Conservation (phyloP, 1,140 invertebrate species). For the Neotoxoptera formosana region DNA sequence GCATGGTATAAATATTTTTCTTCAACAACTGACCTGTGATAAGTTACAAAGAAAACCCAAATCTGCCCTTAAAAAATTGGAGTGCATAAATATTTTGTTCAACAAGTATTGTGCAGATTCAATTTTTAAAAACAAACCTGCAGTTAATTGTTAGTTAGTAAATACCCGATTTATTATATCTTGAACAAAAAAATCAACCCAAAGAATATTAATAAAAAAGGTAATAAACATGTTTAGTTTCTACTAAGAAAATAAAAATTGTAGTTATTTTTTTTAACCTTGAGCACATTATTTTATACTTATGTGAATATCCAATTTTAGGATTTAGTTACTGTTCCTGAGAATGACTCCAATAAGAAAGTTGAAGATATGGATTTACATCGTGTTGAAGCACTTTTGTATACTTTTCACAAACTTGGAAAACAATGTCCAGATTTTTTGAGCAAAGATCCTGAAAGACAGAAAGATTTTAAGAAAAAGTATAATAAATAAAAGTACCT, state of each 20-base stretch:
- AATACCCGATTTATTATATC: not conserved
- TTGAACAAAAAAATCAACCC: not conserved
- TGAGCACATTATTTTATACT: constrained; percentile 68
- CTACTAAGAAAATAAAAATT: not conserved
- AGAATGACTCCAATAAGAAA: constrained; percentile 42
- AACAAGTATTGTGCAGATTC: not conserved
- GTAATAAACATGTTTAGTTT: not conserved
- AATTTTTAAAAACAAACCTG: no score
- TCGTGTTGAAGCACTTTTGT: constrained; percentile 92
- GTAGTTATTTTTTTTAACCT: constrained; percentile 58
- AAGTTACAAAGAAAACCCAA: no score
- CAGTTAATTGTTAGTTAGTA: not conserved
- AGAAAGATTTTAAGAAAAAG: constrained; percentile 89
- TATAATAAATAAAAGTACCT: constrained; percentile 59
- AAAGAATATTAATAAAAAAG: not conserved
- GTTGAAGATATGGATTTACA: constrained; percentile 77
- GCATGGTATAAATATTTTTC: no score
- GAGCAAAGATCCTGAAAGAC: constrained; percentile 76
- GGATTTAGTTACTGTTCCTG: constrained; percentile 53
- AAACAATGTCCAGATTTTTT: constrained; percentile 82
- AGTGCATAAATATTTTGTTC: no score
- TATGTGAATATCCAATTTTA: not conserved
- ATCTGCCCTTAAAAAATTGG: no score
- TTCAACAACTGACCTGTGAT: no score
- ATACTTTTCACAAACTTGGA: constrained; percentile 87